phyloP scores from a whole-genome alignment of 2,888 invertebrate species.

The Invenusta paracnida region DNA sequence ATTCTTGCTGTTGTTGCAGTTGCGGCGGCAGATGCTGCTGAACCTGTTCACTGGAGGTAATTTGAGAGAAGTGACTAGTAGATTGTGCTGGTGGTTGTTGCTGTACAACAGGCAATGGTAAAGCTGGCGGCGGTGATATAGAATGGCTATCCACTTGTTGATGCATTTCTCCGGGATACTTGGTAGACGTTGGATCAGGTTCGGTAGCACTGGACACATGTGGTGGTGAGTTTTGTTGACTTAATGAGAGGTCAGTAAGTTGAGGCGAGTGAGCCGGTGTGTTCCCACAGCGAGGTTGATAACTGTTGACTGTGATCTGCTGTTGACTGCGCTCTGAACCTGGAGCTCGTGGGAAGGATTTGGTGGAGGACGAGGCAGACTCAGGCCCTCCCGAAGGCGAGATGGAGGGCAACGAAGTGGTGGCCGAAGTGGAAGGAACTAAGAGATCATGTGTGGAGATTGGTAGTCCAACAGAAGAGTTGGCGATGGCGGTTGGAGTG shows the following conservation, averaged over 20 bases:
- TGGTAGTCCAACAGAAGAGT: neutral
- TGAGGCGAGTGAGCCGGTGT: constrained; percentile 38
- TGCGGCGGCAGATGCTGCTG: neutral
- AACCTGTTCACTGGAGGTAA: neutral
- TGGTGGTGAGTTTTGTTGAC: neutral
- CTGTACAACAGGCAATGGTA: too few species aligned
- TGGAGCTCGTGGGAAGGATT: constrained; percentile 39
- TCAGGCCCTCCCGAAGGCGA: neutral
- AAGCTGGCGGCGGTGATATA: too few species aligned
- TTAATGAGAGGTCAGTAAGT: neutral
- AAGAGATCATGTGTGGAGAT: neutral
- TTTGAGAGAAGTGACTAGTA: neutral
- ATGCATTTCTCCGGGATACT: neutral
- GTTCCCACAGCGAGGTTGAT: neutral
- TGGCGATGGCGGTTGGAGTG: neutral
- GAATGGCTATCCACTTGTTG: neutral
- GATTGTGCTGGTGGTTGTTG: neutral
- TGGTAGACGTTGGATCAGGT: neutral
- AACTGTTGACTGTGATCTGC: neutral
- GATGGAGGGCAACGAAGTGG: neutral
- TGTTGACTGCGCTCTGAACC: constrained; percentile 40
- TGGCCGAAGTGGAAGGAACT: neutral
- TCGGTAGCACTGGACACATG: neutral
- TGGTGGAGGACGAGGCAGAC: constrained; percentile 7
- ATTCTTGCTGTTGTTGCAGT: neutral